Conservation (phyloP, 2,888 invertebrate genomes). For the Chaetogeoica ovagalla region DNA sequence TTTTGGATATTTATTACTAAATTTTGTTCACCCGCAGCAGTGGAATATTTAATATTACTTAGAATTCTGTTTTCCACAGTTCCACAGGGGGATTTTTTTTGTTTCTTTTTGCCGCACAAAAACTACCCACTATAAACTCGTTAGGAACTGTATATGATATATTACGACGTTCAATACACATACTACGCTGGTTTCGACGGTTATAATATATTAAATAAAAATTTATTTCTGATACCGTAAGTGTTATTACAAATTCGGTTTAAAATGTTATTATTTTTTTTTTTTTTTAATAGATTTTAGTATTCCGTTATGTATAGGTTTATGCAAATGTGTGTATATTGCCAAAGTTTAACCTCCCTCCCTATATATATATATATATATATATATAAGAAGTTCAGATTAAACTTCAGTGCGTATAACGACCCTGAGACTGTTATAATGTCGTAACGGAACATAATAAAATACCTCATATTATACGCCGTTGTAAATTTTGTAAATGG, state of each 20-base stretch:
- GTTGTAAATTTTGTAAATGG: slow-evolving; percentile 2
- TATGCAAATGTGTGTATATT: slow-evolving; percentile 48
- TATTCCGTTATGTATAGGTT: slow-evolving; percentile 31
- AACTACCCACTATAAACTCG: not conserved
- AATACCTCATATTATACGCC: slow-evolving; percentile 11
- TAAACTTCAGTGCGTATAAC: slow-evolving; percentile 38
- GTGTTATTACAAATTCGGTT: slow-evolving; percentile 38
- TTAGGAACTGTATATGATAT: slow-evolving; percentile 7
- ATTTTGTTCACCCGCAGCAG: too few species aligned
- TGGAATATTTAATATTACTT: too few species aligned
- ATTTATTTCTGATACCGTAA: slow-evolving; percentile 31
- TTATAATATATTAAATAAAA: slow-evolving; percentile 26
- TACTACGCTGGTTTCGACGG: not conserved
- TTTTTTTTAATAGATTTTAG: slow-evolving; percentile 39
- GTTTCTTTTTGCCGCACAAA: not conserved
- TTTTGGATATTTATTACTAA: too few species aligned
- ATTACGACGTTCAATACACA: not conserved
- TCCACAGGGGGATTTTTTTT: too few species aligned
- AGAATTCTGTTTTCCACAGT: too few species aligned
- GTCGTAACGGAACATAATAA: slow-evolving; percentile 38
- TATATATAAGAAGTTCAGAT: slow-evolving; percentile 34
- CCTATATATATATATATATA: too few species aligned
- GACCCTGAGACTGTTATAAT: slow-evolving; percentile 40
- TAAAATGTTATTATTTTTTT: slow-evolving; percentile 32
- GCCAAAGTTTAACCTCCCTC: slow-evolving; percentile 45